A percentile compares a stretch with the other conserved stretches of the same genome.
Evolutionary conservation across 2,888 invertebrate species (phyloP).

Genomic region (Mythimna ferrago): DNA sequence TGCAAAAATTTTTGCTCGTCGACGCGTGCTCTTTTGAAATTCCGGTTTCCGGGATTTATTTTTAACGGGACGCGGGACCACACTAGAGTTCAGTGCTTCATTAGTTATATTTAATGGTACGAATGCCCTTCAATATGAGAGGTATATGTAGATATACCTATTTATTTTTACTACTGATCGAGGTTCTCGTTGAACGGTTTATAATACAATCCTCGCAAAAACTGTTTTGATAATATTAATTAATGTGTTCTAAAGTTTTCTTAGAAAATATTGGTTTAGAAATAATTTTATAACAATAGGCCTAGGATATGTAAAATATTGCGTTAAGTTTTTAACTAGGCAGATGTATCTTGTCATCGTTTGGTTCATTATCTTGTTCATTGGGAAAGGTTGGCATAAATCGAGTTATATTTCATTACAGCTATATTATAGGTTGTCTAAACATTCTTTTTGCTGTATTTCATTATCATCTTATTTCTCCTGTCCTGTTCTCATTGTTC

Average conservation of each 20-base stretch:
- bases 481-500: too few relatives aligned
- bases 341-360: conserved; percentile 11
- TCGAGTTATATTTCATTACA: background rate
- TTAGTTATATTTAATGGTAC: conserved; percentile 51
- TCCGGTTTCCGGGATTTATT: conserved; percentile 39
- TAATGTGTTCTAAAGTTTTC: conserved; percentile 18
- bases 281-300: conserved; percentile 1
- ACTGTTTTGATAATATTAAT: conserved; percentile 27
- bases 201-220: conserved; percentile 18
- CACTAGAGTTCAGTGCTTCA: conserved; percentile 41
- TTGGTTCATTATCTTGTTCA: background rate
- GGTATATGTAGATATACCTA: conserved; percentile 40
- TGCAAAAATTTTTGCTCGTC: conserved; percentile 8
- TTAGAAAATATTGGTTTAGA: conserved; percentile 9
- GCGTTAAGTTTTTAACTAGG: background rate
- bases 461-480: background rate
- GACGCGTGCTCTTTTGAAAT: conserved; percentile 20
- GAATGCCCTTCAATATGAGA: conserved; percentile 39
- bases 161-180: conserved; percentile 48
- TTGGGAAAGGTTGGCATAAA: background rate
- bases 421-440: background rate
- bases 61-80: conserved; percentile 16
- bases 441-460: background rate
- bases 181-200: conserved; percentile 33
- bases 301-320: conserved; percentile 15